Percentiles rank a stretch among this genome's conserved stretches.
Conservation (phyloP, 2,113 vertebrate genomes). For the Murina feae region DNA sequence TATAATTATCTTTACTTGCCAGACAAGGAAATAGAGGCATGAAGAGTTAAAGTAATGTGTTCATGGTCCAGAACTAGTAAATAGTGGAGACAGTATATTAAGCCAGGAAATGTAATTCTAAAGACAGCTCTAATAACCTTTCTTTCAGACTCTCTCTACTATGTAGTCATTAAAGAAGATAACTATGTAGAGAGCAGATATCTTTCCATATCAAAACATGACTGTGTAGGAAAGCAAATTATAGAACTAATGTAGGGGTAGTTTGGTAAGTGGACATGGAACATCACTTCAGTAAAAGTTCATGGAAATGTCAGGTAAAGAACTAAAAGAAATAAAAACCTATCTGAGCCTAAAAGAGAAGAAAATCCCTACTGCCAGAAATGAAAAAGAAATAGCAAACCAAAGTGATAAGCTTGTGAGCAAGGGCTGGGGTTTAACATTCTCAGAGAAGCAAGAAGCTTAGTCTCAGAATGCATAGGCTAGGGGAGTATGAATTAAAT, state of each 20-base stretch:
- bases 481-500: neutral
- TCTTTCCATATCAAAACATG: neutral
- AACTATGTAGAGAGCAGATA: neutral
- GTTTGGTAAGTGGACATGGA: neutral
- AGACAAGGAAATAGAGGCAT: neutral
- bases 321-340: slow-evolving; percentile 8
- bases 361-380: neutral
- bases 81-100: neutral
- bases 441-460: neutral
- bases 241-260: neutral
- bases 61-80: neutral
- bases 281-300: neutral
- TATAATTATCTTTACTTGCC: neutral
- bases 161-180: neutral
- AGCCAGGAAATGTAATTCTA: neutral
- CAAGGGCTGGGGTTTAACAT: neutral
- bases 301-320: neutral
- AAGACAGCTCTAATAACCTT: neutral
- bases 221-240: neutral
- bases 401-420: neutral
- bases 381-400: neutral
- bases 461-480: neutral
- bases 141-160: neutral
- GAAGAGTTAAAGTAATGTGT: neutral
- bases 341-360: neutral